These are phyloP conservation scores for Oxytorus armatus DNA, from an alignment of 2,888 invertebrate species.

Conservation along the genomic window DNA sequence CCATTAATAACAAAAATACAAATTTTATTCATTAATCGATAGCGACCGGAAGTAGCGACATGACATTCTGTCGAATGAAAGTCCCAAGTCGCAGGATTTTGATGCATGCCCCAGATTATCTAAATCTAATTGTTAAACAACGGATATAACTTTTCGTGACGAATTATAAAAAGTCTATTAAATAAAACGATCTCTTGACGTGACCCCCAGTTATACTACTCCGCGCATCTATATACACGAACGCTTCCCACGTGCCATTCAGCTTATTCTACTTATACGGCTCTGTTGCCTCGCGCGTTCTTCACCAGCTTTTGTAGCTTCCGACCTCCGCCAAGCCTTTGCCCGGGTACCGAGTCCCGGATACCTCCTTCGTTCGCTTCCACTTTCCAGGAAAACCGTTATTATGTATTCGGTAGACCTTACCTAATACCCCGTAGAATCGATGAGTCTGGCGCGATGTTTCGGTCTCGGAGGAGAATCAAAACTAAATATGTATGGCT, in stretches of 20 bases:
- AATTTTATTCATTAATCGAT: no score
- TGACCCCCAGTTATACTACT: no score
- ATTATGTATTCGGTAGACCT: neutral
- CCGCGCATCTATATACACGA: neutral
- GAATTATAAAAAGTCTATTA: no score
- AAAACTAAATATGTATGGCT: slow-evolving; percentile 15
- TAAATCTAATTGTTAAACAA: no score
- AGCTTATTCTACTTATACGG: slow-evolving; percentile 12
- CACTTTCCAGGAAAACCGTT: neutral
- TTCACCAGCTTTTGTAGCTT: neutral
- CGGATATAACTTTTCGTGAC: no score
- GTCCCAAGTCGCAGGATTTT: no score
- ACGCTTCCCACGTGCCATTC: slow-evolving; percentile 31
- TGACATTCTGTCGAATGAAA: no score
- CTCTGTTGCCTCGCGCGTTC: slow-evolving; percentile 6
- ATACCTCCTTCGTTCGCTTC: neutral
- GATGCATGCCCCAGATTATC: no score
- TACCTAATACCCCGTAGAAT: neutral
- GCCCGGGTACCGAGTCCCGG: neutral
- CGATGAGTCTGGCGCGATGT: neutral
- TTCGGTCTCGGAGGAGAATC: slow-evolving; percentile 3
- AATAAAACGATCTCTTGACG: no score
- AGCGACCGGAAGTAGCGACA: no score
- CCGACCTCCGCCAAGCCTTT: slow-evolving; percentile 7
- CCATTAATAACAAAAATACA: no score